Evolutionary conservation across 2,888 invertebrate species (phyloP), one percentile per base, ranked within the genome.

Genomic region (Erebia palarica): DNA sequence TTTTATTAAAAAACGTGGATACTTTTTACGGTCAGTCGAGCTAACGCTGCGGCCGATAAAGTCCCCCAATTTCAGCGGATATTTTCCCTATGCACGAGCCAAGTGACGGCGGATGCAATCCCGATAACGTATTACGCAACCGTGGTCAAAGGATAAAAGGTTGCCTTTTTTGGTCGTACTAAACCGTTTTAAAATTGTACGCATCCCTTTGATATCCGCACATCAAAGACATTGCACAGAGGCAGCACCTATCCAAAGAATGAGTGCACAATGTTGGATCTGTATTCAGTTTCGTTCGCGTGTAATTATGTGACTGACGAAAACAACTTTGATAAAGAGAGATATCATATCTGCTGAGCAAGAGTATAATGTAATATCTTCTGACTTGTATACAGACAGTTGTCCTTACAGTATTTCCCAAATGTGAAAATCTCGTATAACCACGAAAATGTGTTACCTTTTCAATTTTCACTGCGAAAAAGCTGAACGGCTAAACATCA

Each of bases 1-100:
- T 92, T 90, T 92, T 88, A 91, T 92, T 92, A 91, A 92, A 91
- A 76, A 91, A 89, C 87, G 87, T 87, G 84, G 81, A 87, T 87
- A 88, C 86, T 87, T 89, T 91, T 90, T 87, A 87, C 86, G 89
- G 87, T 86, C 87, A 89, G 86, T 86, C 86, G 86, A 86, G 86
- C 86, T 84, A 85, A 81, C 83, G 81, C 76, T 78, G 81, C 80
- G 81, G 73, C 71, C 78, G 84, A 78, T 80, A 79, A 79, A 82
- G 83, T 78, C 79, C 76, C 77, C 77, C 75, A 75, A 68, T 66
- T 71, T 67, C 70, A 75, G 73, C 77, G 80, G 80, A 80, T 82
- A 81, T 86, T 71, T 36, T 82, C 83, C 83, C 81, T 83, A 80
- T 86, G 85, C 85, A 85, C 73, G 73, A 66, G 77, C 74, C 71